A percentile compares a stretch with the other conserved stretches of the same genome.
Evolutionary conservation across 2,888 invertebrate species (phyloP).

Genomic region (Idaea dimidiata): DNA sequence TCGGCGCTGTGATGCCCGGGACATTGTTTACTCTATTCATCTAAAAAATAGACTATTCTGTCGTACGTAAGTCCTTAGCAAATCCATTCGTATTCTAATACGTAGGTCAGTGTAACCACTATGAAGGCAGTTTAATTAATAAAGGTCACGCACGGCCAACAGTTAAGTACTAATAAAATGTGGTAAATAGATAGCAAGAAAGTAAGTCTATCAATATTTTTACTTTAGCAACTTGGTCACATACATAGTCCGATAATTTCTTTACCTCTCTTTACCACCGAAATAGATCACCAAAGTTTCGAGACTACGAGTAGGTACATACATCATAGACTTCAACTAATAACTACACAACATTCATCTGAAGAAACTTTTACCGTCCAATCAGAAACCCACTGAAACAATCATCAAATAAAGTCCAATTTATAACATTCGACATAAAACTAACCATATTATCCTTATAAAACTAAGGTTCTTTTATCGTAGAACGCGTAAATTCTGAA

Average conservation of each 20-base stretch:
- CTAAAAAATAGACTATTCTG: no score
- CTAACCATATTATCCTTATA: conserved; percentile 19
- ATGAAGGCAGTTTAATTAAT: no score
- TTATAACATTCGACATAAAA: not conserved
- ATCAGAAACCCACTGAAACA: not conserved
- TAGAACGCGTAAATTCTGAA: conserved; percentile 65
- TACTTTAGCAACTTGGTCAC: not conserved
- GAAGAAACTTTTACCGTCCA: not conserved
- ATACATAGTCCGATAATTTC: not conserved
- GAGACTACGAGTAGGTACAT: conserved; percentile 9
- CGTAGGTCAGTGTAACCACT: no score
- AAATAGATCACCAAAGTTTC: conserved; percentile 13
- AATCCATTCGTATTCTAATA: no score
- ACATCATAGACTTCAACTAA: conserved; percentile 33
- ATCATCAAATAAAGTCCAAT: not conserved
- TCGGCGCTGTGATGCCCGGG: no score
- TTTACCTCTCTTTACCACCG: not conserved
- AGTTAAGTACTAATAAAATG: no score
- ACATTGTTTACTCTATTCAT: no score
- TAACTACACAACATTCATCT: conserved; percentile 9
- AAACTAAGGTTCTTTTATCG: conserved; percentile 62
- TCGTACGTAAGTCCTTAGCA: no score
- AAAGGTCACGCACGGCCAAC: no score
- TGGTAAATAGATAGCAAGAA: no score
- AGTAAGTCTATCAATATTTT: not conserved